Evolutionary conservation across 2,888 invertebrate species (phyloP).

Genomic region (Pristionchus exspectatus): DNA sequence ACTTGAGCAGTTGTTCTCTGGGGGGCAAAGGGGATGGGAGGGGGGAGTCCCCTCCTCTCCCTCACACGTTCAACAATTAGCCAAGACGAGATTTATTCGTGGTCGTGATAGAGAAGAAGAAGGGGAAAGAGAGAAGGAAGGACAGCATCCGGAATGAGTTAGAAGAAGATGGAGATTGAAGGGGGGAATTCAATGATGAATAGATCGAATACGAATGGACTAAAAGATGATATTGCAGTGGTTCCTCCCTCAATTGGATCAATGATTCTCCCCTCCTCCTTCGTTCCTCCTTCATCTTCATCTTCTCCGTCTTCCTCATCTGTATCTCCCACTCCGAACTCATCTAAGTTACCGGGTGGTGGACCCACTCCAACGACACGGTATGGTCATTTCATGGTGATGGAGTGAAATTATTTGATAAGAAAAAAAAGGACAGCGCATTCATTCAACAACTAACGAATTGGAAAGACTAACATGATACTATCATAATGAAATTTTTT

Average conservation of each 20-base stretch:
- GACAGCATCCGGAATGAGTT: conserved; percentile 47
- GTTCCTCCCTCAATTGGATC: background rate
- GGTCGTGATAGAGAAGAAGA: conserved; percentile 42
- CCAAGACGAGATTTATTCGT: conserved; percentile 53
- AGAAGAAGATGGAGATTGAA: background rate
- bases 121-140: background rate
- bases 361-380: background rate
- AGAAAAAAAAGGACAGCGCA: no score
- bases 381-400: background rate
- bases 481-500: no score
- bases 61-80: conserved; percentile 51
- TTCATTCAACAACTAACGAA: no score
- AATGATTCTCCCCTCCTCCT: background rate
- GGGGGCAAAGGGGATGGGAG: background rate
- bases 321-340: background rate
- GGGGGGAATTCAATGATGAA: background rate
- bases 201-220: background rate
- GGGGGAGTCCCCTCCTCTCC: conserved; percentile 2
- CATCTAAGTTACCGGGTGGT: background rate
- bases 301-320: conserved; percentile 28
- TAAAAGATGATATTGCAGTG: background rate
- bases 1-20: conserved; percentile 37
- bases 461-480: no score
- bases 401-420: no score
- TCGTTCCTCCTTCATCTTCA: conserved; percentile 14